Evolutionary conservation across 1,140 invertebrate species (phyloP), one percentile per base, ranked within the genome.

Genomic region (Nymphalis io): DNA sequence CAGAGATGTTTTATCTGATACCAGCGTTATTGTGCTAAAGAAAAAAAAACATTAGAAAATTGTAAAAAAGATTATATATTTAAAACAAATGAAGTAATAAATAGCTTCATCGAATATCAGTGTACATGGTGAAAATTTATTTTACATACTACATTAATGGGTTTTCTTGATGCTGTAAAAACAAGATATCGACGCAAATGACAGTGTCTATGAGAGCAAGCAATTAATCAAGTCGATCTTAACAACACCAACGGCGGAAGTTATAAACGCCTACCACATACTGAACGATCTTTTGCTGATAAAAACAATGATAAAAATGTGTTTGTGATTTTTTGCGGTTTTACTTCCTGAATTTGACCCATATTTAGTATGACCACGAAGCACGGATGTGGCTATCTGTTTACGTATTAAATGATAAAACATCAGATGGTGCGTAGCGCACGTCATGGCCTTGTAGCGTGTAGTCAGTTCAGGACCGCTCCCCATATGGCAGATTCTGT

Each of bases 291-390:
- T 55, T 55, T 21, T 27, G 3, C 21, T 3, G 20, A 55, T 55
- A 55, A 55, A 13, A 55, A 68, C 18, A 67, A 38, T 53, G 51
- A 70, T 77, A 74, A 74, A n/a, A 67, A 73, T 73, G 71, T 77
- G 82, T 76, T 74, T 83, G 76, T 74, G 73, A 73, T 64, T 74
- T 77, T 82, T 83, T 83, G 86, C 81, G 86, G 86, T 86, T 90
- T 78, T 77, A 81, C 78, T 88, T 90, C 86, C 85, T 84, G 81
- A 78, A 65, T 77, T 72, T 83, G 84, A 87, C 84, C 88, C 72
- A 88, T 72, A 80, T 84, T 74, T 62, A 21, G 51, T 71, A 55
- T 74, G 60, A 75, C 71, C 69, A 67, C 80, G 61, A 72, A 74
- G 65, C 73, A 79, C 83, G 88, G 88, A 89, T 87, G 85, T 81